Evolutionary conservation across 2,888 invertebrate genomes (phyloP), one percentile per base, ranked within the genome.

Genomic region (Zygogramma bicolorata): DNA sequence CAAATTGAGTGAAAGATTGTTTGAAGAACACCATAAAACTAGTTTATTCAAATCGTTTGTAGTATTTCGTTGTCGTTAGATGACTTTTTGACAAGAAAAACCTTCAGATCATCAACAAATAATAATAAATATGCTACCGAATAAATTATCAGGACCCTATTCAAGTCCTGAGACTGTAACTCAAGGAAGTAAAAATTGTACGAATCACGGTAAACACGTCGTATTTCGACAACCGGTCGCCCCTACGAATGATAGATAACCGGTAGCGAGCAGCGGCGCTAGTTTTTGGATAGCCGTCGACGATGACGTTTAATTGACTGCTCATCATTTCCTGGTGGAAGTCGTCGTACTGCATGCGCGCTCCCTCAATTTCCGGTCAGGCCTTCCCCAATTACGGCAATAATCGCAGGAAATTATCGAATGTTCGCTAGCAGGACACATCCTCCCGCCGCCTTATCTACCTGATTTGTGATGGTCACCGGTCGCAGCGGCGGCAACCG

Each of bases 361-460:
- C 85, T 85, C 85, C 86, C 87, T 86, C 86, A 86, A 87, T 87
- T 87, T 87, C 87, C 87, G 86, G 86, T 84, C 85, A 84, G 86
- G 85, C 86, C 85, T 85, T 85, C 85, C 86, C 86, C 85, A 85
- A 85, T 86, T 86, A 86, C 80, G 82, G 82, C 62, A 61, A 69
- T 86, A 87, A 87, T 87, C 86, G 83, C 87, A 87, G 87, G 87
- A 87, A 87, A 87, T 87, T 86, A 86, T 86, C 86, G 84, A 85
- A 86, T 85, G 84, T 82, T 83, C 83, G 84, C 81, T 79, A 80
- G 83, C 83, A 82, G 63, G 46, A 63, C 15, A 49, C 63, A 63
- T 79, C 81, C 81, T 83, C 84, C 82, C 13, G 82, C 81, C 81
- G 81, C 83, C 85, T 84, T 84, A 85, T 85, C 85, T 84, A 82